Evolutionary conservation across 2,797 vertebrate species (phyloP).

Genomic region (Rhinella marina): DNA sequence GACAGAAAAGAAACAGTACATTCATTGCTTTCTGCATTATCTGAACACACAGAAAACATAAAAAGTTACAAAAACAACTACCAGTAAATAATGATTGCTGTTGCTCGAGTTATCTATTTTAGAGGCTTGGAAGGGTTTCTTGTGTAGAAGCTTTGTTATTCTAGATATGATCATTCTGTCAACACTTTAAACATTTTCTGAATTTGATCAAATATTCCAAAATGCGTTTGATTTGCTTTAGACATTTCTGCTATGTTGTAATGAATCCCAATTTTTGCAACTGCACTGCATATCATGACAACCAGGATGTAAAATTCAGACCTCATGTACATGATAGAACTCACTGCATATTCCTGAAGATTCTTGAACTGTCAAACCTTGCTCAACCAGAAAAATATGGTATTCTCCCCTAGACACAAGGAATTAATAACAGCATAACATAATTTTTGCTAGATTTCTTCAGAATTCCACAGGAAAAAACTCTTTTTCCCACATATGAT

Average conservation of each 20-base stretch:
- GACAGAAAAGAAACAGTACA: constrained; percentile 29
- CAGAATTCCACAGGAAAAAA: too few species aligned
- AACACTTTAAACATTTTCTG: not conserved
- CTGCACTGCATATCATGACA: not conserved
- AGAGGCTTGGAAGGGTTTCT: not conserved
- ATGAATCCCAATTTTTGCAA: not conserved
- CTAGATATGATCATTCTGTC: not conserved
- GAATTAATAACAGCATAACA: too few species aligned
- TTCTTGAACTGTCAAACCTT: too few species aligned
- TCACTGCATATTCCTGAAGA: too few species aligned
- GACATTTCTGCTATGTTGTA: not conserved
- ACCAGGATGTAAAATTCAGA: not conserved
- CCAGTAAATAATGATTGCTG: constrained; percentile 17
- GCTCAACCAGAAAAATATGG: too few species aligned
- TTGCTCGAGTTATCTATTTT: not conserved
- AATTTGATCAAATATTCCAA: not conserved
- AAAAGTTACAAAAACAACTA: constrained; percentile 16
- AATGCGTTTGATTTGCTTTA: not conserved
- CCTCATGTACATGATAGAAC: too few species aligned
- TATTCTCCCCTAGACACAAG: too few species aligned
- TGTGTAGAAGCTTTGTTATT: not conserved
- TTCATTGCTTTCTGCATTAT: constrained; percentile 10
- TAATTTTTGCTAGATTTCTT: too few species aligned
- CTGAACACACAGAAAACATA: constrained; percentile 25
- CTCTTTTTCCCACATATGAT: too few species aligned